Evolutionary conservation across 2,113 vertebrate genomes (phyloP).

Genomic region (Oncorhynchus tshawytscha): DNA sequence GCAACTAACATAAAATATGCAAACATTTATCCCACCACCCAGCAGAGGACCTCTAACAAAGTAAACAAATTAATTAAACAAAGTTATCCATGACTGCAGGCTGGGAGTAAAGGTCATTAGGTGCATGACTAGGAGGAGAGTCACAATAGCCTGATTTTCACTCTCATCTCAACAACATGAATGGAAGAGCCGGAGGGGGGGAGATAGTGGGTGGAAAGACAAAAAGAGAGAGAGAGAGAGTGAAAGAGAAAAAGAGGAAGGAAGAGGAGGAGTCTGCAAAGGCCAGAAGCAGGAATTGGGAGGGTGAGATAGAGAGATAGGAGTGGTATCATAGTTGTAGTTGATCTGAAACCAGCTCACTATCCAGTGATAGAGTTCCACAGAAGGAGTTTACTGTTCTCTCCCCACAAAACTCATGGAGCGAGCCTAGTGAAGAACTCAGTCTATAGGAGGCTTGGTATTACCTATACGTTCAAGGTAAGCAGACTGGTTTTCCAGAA

Average conservation of each 20-base stretch:
- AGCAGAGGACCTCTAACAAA: background rate
- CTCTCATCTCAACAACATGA: background rate
- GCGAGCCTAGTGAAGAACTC: background rate
- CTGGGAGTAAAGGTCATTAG: background rate
- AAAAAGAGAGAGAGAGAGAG: too few relatives aligned
- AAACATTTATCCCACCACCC: constrained; percentile 10
- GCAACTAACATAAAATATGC: constrained; percentile 23
- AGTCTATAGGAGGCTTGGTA: background rate
- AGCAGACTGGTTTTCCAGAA: background rate
- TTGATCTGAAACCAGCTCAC: background rate
- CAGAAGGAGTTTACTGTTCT: background rate
- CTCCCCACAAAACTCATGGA: constrained; percentile 28
- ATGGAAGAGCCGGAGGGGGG: constrained; percentile 14
- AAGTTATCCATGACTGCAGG: background rate
- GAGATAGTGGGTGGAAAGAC: background rate
- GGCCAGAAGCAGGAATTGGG: background rate
- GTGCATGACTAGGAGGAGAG: constrained; percentile 26
- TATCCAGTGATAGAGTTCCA: background rate
- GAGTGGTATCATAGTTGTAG: background rate
- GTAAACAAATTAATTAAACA: background rate
- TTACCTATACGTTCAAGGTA: constrained; percentile 35
- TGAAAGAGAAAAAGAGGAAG: background rate
- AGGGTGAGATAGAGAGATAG: constrained; percentile 19
- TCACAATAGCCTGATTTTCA: background rate
- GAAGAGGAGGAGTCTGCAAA: background rate